Base-by-base conservation (phyloP, 2,888 invertebrate genomes). In the Aphodius sticticus region DNA sequence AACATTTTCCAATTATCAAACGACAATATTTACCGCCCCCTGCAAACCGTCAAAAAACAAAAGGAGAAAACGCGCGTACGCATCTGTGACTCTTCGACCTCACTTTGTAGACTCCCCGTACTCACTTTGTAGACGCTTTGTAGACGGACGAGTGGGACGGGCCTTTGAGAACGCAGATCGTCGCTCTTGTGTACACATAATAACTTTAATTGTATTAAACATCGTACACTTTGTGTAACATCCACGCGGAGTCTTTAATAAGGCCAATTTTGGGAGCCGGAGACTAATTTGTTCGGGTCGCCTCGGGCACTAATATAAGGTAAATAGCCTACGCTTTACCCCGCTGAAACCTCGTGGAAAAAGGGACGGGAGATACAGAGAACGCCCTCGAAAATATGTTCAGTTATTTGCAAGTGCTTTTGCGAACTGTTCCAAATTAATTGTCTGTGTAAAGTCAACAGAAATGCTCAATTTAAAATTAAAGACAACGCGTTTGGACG, bases 1-100 rank as follows among this genome's bases (percentile, higher is more conserved):
- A 53, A 53, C 53, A 53, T 53, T 53, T 53, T 53, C 53, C 53
- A 53, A 53, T 53, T 53, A 53, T 53, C 53, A 53, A 53, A 53
- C 53, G 53, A 53, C 53, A 53, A 53, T 53, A 53, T 53, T 53
- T 53, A 12, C 53, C 53, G 53, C 53, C 9, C 2, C 26, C 3
- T 26, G 26, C 26, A 53, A 53, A 7, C 53, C 53, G 12, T 53
- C 53, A 53, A 53, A 53, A 53, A 53, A 53, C 53, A 53, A 53
- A 53, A 53, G 53, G 53, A 53, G 53, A 53, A 53, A 7, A 7
- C 53, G 53, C 12, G 53, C 12, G 12, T 53, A 53, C 53, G 53
- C 53, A 53, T 53, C 12, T 12, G 53, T 53, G 9, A 53, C 53
- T 53, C 53, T 53, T 53, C 12, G 53, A 53, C 53, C 53, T 53